Percentiles rank a stretch among this genome's conserved stretches.
Conservation (phyloP, 2,113 vertebrate species). For the Siniperca chuatsi region DNA sequence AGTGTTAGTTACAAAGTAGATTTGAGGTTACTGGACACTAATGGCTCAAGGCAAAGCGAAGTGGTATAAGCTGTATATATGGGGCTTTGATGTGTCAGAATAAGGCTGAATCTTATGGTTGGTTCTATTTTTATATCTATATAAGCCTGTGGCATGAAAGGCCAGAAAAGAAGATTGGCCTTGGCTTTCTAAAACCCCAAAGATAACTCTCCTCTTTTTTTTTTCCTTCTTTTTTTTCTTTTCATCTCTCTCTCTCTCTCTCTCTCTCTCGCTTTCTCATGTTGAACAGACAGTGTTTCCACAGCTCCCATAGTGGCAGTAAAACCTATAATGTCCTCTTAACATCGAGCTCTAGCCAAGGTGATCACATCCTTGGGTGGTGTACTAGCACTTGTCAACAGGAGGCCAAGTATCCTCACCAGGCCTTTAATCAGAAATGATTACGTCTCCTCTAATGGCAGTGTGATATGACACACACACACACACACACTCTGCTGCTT, state of each 20-base stretch:
- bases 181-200: constrained; percentile 50
- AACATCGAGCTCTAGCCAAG: constrained; percentile 66
- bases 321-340: constrained; percentile 62
- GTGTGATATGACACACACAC: constrained; percentile 44
- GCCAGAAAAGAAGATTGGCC: constrained; percentile 64
- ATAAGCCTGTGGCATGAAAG: constrained; percentile 62
- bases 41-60: constrained; percentile 52
- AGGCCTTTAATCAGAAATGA: constrained; percentile 75
- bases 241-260: background rate
- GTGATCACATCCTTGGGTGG: constrained; percentile 74
- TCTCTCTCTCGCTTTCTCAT: constrained; percentile 23
- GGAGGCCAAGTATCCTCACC: constrained; percentile 53
- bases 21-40: constrained; percentile 47
- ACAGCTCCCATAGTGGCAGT: constrained; percentile 44
- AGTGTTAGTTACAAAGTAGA: constrained; percentile 39
- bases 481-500: constrained; percentile 16
- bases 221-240: background rate
- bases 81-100: constrained; percentile 69
- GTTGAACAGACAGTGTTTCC: constrained; percentile 51
- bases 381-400: constrained; percentile 69
- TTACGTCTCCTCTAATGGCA: constrained; percentile 64
- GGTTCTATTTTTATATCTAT: constrained; percentile 64
- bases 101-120: constrained; percentile 55
- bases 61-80: constrained; percentile 64
- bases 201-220: constrained; percentile 31